Base-by-base conservation (phyloP, 2,113 vertebrate genomes). In the Oreochromis aureus region DNA sequence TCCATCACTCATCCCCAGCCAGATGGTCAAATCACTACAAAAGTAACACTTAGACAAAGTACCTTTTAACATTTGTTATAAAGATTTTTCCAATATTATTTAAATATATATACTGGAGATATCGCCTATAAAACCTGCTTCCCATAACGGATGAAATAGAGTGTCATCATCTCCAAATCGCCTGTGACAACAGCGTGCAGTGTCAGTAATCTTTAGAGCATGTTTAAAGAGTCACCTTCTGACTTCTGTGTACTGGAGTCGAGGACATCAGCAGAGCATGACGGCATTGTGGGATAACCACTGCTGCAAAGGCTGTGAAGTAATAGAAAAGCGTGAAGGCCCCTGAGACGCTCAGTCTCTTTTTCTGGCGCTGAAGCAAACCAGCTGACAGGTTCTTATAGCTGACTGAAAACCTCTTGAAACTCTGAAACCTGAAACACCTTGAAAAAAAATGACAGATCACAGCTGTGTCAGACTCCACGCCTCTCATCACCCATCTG, bases 241-340 rank as follows among this genome's bases (percentile, higher is more conserved):
- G 48, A 85, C 58, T 79, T 30, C 27, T 61, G 76, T 83, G 88
- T 86, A 18, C 81, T 66, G 22, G 58, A 82, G 82, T 91, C 66
- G 85, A 22, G 86, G 91, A 91, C 86, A 79, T 56, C 88, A 80
- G 85, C 82, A 41, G 84, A 90, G 88, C 87, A 51, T 92, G 89
- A 93, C 87, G 24, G 78, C 53, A 61, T 48, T 4, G 46, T 58
- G 61, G 86, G 86, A 84, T 86, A 86, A 86, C 87, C 87, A 84
- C 76, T 16, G 32, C 56, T 55, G 76, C 84, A 84, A 56, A 41
- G 41, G 80, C 89, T 86, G 81, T 78, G 59, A 27, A 27, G 83
- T 87, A 87, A 95, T 85, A 92, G 91, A 90, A 95, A 93, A 91
- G 73, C 78, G 36, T 36, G 44, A 36, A 19, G 58, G 19, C 80